Evolutionary conservation across 2,888 invertebrate species (phyloP).

Genomic region (Trachelus stipa): DNA sequence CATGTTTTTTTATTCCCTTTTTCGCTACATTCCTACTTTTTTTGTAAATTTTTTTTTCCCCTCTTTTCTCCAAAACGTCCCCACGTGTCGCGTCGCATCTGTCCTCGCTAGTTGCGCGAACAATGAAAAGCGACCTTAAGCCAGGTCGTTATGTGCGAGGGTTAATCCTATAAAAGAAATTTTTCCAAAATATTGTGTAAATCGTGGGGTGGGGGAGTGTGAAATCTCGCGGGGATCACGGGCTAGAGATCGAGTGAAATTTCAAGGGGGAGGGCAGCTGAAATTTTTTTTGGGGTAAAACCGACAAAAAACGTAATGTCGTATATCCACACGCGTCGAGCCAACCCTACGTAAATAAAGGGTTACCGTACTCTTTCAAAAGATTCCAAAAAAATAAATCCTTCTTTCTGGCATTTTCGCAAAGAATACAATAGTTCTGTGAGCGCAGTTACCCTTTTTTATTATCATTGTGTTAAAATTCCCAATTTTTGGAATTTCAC

Average conservation of each 20-base stretch:
- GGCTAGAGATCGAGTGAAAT: constrained; percentile 15
- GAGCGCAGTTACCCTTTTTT: too few species aligned
- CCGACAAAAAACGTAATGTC: constrained; percentile 43
- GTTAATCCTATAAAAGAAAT: constrained; percentile 56
- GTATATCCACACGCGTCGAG: constrained; percentile 22
- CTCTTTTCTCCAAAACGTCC: constrained; percentile 29
- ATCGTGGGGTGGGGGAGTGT: constrained; percentile 44
- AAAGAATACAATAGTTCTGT: too few species aligned
- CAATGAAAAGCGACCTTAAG: constrained; percentile 36
- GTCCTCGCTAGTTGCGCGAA: constrained; percentile 42
- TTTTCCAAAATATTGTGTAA: constrained; percentile 68
- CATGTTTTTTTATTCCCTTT: constrained; percentile 15
- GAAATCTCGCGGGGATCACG: constrained; percentile 22
- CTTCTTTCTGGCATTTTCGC: too few species aligned
- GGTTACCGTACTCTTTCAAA: constrained; percentile 44
- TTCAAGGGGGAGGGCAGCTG: constrained; percentile 51
- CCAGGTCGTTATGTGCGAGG: constrained; percentile 33
- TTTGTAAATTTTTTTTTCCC: constrained; percentile 21
- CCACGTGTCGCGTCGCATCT: constrained; percentile 41
- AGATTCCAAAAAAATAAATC: too few species aligned
- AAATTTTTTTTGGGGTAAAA: constrained; percentile 61
- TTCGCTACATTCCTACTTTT: constrained; percentile 25
- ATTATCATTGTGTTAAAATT: too few species aligned
- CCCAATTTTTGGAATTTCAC: too few species aligned
- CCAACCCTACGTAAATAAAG: constrained; percentile 61